phyloP scores from a whole-genome alignment of 2,113 vertebrate species.

The Aptenodytes patagonicus region DNA sequence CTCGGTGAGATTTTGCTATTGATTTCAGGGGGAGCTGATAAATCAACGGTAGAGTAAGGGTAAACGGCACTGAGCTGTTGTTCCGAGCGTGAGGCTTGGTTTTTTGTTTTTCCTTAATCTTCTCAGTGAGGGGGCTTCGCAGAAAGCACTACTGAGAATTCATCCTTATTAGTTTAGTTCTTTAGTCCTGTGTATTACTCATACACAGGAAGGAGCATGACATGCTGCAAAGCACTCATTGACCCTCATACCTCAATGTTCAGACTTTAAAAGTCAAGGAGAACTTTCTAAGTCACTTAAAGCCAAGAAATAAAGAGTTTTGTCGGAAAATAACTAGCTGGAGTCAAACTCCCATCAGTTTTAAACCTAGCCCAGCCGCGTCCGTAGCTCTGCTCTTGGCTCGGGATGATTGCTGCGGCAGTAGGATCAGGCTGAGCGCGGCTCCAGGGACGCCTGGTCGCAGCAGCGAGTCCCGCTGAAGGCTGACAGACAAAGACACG shows the following conservation, averaged over 20 bases:
- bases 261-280: neutral
- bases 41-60: neutral
- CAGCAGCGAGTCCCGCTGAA: neutral
- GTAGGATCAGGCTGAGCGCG: accelerated
- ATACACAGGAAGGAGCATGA: neutral
- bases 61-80: neutral
- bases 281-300: neutral
- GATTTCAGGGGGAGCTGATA: neutral
- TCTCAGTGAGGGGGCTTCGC: neutral
- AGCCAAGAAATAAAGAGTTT: neutral
- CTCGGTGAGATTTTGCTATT: neutral
- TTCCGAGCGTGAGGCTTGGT: neutral
- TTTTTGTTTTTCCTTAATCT: neutral
- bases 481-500: accelerated
- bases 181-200: neutral
- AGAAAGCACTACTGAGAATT: neutral
- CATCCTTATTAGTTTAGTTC: neutral
- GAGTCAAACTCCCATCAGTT: neutral
- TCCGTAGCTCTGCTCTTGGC: accelerated
- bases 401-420: neutral
- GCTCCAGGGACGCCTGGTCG: neutral
- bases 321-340: neutral
- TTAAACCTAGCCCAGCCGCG: neutral
- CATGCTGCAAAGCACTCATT: neutral
- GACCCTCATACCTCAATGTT: neutral